phyloP scores from a whole-genome alignment of 2,797 vertebrate genomes.

The Pachyuromys duprasi region DNA sequence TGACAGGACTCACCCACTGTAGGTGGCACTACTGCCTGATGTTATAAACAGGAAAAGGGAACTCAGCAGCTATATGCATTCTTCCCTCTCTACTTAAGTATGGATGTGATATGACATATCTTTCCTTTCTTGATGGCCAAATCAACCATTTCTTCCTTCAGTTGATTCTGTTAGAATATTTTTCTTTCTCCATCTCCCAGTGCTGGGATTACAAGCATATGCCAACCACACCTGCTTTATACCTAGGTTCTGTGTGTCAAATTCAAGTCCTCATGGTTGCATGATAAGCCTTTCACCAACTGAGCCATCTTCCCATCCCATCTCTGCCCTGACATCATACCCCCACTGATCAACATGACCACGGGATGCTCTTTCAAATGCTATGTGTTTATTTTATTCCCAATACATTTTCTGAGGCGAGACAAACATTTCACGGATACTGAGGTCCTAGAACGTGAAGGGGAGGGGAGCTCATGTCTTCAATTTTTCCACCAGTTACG shows the following conservation, averaged over 20 bases:
- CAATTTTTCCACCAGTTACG: constrained; percentile 65
- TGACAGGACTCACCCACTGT: background rate
- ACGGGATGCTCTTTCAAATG: background rate
- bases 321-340: background rate
- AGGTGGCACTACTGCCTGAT: background rate
- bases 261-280: no score
- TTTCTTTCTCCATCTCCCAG: background rate
- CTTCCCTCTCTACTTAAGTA: background rate
- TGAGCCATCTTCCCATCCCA: no score
- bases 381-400: constrained; percentile 37
- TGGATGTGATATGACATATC: background rate
- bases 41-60: background rate
- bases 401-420: background rate
- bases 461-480: background rate
- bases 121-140: no score
- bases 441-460: background rate
- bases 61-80: accelerated
- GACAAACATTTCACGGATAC: background rate
- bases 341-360: background rate
- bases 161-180: background rate
- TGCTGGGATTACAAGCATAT: background rate
- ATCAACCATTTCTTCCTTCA: background rate
- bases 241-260: background rate
- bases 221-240: background rate
- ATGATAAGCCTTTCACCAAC: no score